Conservation (phyloP, 1,140 invertebrate species). For the Achroia grisella region DNA sequence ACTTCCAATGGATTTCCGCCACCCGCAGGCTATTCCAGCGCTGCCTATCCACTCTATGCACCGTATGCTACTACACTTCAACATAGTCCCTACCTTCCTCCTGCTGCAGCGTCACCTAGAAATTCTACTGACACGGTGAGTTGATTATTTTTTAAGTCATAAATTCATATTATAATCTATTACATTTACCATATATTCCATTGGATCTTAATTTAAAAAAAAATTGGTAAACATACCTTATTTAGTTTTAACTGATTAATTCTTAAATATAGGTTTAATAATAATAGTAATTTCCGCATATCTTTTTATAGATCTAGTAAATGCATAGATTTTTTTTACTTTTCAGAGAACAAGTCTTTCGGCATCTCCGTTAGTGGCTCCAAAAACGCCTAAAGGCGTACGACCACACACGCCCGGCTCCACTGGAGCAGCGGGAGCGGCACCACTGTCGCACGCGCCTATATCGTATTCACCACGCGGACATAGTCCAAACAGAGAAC, state of each 20-base stretch:
- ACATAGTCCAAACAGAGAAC: conserved; percentile 84
- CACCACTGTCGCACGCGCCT: conserved; percentile 35
- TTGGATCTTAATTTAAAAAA: too few relatives aligned
- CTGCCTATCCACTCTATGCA: conserved; percentile 81
- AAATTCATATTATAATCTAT: too few relatives aligned
- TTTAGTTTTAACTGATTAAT: too few relatives aligned
- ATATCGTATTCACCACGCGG: conserved; percentile 79
- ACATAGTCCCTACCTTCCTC: conserved; percentile 79
- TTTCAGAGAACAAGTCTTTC: conserved; percentile 70
- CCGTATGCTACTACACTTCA: conserved; percentile 80
- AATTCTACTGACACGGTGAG: conserved; percentile 77
- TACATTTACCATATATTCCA: too few relatives aligned
- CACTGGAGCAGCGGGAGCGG: conserved; percentile 48
- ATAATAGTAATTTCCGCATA: too few relatives aligned
- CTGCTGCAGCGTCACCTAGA: conserved; percentile 78
- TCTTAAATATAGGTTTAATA: too few relatives aligned
- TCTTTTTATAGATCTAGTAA: too few relatives aligned
- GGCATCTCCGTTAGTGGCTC: conserved; percentile 66
- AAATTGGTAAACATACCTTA: too few relatives aligned
- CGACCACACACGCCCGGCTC: conserved; percentile 65
- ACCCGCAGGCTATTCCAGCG: conserved; percentile 74
- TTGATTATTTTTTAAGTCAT: conserved; percentile 12
- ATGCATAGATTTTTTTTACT: too few relatives aligned
- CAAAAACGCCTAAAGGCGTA: conserved; percentile 64
- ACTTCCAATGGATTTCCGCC: conserved; percentile 54